Evolutionary conservation across 2,797 vertebrate genomes (phyloP).

Genomic region (Sternarchorhynchus goeldii): DNA sequence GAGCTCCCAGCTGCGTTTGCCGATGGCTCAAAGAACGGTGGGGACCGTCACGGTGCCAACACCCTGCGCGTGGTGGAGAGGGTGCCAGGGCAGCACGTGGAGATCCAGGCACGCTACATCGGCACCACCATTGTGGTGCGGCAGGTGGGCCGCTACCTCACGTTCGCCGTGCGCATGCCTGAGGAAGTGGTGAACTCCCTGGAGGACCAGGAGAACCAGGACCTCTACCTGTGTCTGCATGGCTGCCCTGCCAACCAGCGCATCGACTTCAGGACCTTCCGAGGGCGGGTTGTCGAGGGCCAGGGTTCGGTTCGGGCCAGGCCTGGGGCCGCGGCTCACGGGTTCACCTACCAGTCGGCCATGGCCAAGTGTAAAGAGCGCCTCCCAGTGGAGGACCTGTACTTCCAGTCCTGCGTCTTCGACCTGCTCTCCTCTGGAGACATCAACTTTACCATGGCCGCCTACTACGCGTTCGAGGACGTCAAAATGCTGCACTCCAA

Average conservation of each 20-base stretch:
- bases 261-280: conserved; percentile 85
- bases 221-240: conserved; percentile 92
- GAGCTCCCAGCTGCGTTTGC: conserved; percentile 92
- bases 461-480: conserved; percentile 96
- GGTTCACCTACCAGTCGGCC: conserved; percentile 86
- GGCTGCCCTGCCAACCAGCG: conserved; percentile 92
- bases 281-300: conserved; percentile 68
- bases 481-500: conserved; percentile 95
- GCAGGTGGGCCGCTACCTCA: conserved; percentile 94
- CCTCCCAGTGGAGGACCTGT: conserved; percentile 94
- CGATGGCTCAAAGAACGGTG: conserved; percentile 93
- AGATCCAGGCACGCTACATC: conserved; percentile 96
- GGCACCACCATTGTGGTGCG: conserved; percentile 96
- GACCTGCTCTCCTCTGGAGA: conserved; percentile 95
- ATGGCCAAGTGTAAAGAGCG: conserved; percentile 91
- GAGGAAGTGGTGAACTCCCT: conserved; percentile 91
- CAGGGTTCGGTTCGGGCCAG: conserved; percentile 61
- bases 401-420: conserved; percentile 97
- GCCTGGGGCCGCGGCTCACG: conserved; percentile 41
- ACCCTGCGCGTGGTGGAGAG: conserved; percentile 92
- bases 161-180: conserved; percentile 94
- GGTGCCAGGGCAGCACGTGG: conserved; percentile 91
- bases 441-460: conserved; percentile 97
- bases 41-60: conserved; percentile 89
- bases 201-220: conserved; percentile 90